Percentiles rank a stretch among this genome's conserved stretches.
Conservation (phyloP, 2,888 invertebrate species). For the Napeogenes sylphis region DNA sequence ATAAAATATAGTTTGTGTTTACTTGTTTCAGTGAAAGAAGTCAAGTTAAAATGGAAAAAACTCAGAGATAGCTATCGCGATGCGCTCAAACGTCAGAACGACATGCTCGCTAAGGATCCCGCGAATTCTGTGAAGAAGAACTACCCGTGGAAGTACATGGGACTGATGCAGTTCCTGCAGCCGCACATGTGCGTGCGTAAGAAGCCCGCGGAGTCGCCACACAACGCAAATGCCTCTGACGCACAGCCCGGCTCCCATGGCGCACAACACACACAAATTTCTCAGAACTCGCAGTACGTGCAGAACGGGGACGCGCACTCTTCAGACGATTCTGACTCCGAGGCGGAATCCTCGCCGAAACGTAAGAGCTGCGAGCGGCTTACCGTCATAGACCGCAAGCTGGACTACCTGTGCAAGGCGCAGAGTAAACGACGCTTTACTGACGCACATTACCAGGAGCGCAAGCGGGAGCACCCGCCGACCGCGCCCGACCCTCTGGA, state of each 20-base stretch:
- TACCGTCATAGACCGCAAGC: slow-evolving; percentile 51
- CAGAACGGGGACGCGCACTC: slow-evolving; percentile 42
- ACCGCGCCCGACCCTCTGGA: slow-evolving; percentile 38
- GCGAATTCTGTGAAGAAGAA: slow-evolving; percentile 44
- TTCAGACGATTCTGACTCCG: slow-evolving; percentile 39
- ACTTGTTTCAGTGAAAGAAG: slow-evolving; percentile 57
- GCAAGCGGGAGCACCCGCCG: slow-evolving; percentile 31
- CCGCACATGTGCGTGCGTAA: slow-evolving; percentile 69
- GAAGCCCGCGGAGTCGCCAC: slow-evolving; percentile 47
- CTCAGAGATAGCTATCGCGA: slow-evolving; percentile 71
- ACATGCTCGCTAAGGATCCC: slow-evolving; percentile 56
- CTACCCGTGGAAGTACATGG: slow-evolving; percentile 69
- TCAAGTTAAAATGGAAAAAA: slow-evolving; percentile 70
- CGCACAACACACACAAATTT: slow-evolving; percentile 20
- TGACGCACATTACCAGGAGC: slow-evolving; percentile 32
- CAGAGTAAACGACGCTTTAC: slow-evolving; percentile 40
- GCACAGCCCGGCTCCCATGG: slow-evolving; percentile 15
- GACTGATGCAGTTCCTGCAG: slow-evolving; percentile 67
- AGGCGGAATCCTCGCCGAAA: slow-evolving; percentile 43
- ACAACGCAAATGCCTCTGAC: slow-evolving; percentile 31
- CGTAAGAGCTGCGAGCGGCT: slow-evolving; percentile 47
- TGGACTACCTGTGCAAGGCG: slow-evolving; percentile 55
- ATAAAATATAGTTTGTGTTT: too few relatives aligned
- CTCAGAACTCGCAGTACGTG: slow-evolving; percentile 25
- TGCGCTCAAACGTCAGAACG: slow-evolving; percentile 66